A percentile compares a stretch with the other conserved stretches of the same genome.
Conservation (phyloP, 2,888 invertebrate species). For the Tenthredo livida region DNA sequence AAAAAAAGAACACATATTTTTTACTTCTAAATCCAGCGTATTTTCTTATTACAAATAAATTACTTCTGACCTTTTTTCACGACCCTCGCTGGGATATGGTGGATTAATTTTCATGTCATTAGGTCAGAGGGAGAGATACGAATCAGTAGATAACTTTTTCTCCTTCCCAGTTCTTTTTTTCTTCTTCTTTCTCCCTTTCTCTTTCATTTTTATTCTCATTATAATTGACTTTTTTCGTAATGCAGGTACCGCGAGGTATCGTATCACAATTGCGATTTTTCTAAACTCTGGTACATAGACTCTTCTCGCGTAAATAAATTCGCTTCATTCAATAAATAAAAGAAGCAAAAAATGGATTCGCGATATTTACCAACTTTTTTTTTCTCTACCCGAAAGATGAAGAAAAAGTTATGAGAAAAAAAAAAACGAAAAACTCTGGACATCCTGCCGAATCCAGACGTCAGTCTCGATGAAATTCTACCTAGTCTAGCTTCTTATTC, state of each 20-base stretch:
- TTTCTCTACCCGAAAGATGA: not conserved
- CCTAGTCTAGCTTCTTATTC: not conserved
- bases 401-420: not conserved
- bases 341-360: not conserved
- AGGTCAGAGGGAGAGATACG: not conserved
- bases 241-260: not conserved
- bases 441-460: not conserved
- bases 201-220: not conserved
- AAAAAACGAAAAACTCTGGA: not conserved
- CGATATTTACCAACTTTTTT: not conserved
- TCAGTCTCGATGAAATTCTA: slow-evolving; percentile 3
- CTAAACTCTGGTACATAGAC: not conserved
- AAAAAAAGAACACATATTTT: too few species aligned
- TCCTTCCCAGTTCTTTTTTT: not conserved
- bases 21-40: too few species aligned
- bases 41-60: not conserved
- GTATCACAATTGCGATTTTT: not conserved
- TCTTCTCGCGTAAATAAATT: not conserved
- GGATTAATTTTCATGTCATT: not conserved
- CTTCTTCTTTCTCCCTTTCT: not conserved
- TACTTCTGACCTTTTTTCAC: not conserved
- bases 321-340: not conserved
- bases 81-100: not conserved
- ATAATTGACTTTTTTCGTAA: not conserved
- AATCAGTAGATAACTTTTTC: not conserved